Conservation (phyloP, 2,888 invertebrate species). For the Euclidia mi region DNA sequence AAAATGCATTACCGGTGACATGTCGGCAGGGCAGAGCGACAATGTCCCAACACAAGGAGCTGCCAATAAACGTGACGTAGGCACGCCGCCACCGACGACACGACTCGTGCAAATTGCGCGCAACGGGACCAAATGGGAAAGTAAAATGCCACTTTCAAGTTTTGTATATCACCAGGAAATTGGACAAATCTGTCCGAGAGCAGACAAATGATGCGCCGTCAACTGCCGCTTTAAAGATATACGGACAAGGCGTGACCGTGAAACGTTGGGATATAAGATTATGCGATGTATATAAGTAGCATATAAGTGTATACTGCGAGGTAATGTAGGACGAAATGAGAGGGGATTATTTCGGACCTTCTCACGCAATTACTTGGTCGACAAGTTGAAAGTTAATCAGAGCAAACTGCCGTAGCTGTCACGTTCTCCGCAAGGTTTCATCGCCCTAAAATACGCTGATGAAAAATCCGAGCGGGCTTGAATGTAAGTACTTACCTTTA, state of each 20-base stretch:
- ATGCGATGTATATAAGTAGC: background rate
- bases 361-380: background rate
- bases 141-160: slow-evolving; percentile 7
- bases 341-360: background rate
- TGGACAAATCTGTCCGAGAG: slow-evolving; percentile 1
- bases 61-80: background rate
- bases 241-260: slow-evolving; percentile 4
- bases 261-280: background rate
- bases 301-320: background rate
- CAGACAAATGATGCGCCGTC: slow-evolving; percentile 4
- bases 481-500: too few relatives aligned
- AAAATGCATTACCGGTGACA: slow-evolving; percentile 8
- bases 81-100: background rate
- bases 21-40: background rate
- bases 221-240: background rate
- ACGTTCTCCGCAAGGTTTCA: background rate
- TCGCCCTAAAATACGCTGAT: slow-evolving; percentile 2
- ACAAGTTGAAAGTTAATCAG: slow-evolving; percentile 8
- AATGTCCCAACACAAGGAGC: background rate
- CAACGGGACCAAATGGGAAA: slow-evolving; percentile 2
- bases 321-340: background rate
- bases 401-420: background rate
- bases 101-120: background rate
- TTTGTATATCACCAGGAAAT: slow-evolving; percentile 12
- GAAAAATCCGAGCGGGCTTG: background rate